Conservation (phyloP, 2,888 invertebrate genomes). For the Lithosia quadra region DNA sequence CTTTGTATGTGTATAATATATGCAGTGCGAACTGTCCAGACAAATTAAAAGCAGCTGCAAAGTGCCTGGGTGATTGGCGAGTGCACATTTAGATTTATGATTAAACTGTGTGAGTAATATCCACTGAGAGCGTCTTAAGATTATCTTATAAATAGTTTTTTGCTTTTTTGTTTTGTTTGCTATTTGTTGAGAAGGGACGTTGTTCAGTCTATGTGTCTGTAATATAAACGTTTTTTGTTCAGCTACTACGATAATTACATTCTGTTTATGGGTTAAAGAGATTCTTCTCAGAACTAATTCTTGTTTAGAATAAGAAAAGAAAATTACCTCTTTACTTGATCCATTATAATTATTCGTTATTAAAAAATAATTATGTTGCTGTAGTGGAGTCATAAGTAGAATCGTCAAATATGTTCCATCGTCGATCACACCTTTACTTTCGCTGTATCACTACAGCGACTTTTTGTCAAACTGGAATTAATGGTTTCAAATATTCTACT, state of each 20-base stretch:
- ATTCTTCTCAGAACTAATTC: not conserved
- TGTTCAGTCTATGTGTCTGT: too few relatives aligned
- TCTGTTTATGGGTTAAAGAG: not conserved
- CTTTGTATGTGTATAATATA: constrained; percentile 45
- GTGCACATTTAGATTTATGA: constrained; percentile 77
- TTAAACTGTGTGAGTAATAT: constrained; percentile 57
- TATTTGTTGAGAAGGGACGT: not conserved
- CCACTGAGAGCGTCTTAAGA: constrained; percentile 41
- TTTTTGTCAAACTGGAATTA: not conserved
- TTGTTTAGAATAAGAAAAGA: too few relatives aligned
- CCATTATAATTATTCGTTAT: too few relatives aligned
- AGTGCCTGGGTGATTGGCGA: constrained; percentile 72
- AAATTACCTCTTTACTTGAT: too few relatives aligned
- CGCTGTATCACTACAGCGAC: not conserved
- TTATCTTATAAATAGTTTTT: constrained; percentile 38
- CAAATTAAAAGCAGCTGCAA: constrained; percentile 82
- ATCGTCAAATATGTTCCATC: too few relatives aligned
- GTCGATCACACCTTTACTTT: too few relatives aligned
- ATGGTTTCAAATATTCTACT: not conserved
- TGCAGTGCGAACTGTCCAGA: constrained; percentile 73
- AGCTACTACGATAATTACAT: not conserved
- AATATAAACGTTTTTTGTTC: not conserved
- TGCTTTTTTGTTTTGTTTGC: constrained; percentile 19
- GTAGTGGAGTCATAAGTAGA: too few relatives aligned
- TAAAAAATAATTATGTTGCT: too few relatives aligned